Evolutionary conservation across 2,888 invertebrate species (phyloP), one percentile per base, ranked within the genome.

Genomic region (Chrysina gloriosa): DNA sequence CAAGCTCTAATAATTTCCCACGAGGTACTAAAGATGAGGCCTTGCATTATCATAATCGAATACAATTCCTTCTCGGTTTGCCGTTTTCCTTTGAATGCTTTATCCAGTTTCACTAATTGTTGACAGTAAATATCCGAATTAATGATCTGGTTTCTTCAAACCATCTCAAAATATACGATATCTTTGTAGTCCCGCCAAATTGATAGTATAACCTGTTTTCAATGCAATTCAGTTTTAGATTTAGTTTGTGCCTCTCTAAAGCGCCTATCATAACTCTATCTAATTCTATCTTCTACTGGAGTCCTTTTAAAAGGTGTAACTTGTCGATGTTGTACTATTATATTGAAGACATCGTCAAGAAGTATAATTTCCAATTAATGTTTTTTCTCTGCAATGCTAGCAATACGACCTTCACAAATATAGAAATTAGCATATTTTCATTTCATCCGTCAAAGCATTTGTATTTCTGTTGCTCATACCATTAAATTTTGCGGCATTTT

Each of bases 331-430:
- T 88, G 87, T 74, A 86, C 85, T 7, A 86, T 84, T 0, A 84
- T 82, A 75, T 89, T 90, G 75, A 88, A 90, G 71, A 85, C 83
- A 65, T 87, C 86, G 0, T 88, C 87, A 76, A 90, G 86, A 73
- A 90, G 85, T 54, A 90, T 72, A 65, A 89, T 84, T 75, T 89
- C 86, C 36, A 87, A 78, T 84, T 90, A 73, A 87, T 86, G 72
- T 86, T 79, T 77, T 85, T 88, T 56, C 89, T 83, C 63, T 87
- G 85, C 39, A 90, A 79, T 19, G 89, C 88, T 70, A 90, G 83
- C 89, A 90, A 90, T 31, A 89, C 86, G 50, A 90, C 86, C 75
- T 88, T 86, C 47, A 87, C 85, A 52, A 87, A 83, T 79, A 90
- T 83, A 65, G 86, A 83, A 48, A 89, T 80, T 14, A 90, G 77